These are phyloP conservation scores for Phodopus roborovskii DNA, from an alignment of 2,113 vertebrate species.

Conservation along the genomic window DNA sequence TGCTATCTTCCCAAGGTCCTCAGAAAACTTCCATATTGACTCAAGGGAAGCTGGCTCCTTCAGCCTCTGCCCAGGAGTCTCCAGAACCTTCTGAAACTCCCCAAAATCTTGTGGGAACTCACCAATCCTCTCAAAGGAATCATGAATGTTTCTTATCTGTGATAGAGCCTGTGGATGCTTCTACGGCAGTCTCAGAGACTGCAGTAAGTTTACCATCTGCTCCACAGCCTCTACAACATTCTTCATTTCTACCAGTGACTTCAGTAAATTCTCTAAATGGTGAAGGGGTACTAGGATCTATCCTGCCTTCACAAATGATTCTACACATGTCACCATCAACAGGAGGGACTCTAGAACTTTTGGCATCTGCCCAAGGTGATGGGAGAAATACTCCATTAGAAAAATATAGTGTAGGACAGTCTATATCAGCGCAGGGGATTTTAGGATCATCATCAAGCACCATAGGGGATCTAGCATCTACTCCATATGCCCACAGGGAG, in stretches of 20 bases:
- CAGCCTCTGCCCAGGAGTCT: background rate
- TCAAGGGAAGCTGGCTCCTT: background rate
- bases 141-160: background rate
- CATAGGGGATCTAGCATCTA: background rate
- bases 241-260: background rate
- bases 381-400: background rate
- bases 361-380: background rate
- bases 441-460: background rate
- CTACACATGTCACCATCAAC: too few species aligned
- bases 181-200: background rate
- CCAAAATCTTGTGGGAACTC: background rate
- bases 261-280: background rate
- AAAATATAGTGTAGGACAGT: background rate
- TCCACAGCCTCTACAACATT: background rate
- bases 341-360: background rate
- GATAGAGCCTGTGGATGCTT: background rate
- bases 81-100: background rate
- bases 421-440: background rate
- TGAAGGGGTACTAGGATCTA: too few species aligned
- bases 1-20: background rate
- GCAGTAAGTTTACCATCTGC: background rate
- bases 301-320: too few species aligned
- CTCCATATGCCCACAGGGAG: background rate
- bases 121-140: background rate
- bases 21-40: background rate